These are phyloP conservation scores for Solenopsis fugax DNA, from an alignment of 1,140 invertebrate species.

Conservation along the genomic window DNA sequence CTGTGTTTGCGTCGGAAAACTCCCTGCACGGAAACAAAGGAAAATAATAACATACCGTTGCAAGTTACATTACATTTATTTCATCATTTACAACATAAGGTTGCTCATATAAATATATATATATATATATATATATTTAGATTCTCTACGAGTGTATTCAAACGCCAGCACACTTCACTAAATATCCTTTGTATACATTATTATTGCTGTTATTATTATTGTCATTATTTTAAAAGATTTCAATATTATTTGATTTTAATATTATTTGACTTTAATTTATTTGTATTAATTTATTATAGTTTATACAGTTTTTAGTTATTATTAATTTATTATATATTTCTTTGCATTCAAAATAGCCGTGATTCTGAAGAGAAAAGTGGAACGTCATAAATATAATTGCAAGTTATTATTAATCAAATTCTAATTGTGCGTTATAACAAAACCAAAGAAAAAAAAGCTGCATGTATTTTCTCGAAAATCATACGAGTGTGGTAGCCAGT, in stretches of 20 bases:
- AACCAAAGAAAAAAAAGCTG: neutral
- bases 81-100: neutral
- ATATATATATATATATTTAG: neutral
- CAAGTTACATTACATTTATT: neutral
- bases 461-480: neutral
- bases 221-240: neutral
- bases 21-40: neutral
- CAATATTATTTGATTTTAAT: neutral
- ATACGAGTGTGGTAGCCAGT: neutral
- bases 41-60: neutral
- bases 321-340: neutral
- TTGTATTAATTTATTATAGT: neutral
- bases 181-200: neutral
- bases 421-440: neutral
- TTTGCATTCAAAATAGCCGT: too few relatives aligned
- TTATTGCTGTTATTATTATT: conserved; percentile 1
- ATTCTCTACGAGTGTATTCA: neutral
- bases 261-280: too few relatives aligned
- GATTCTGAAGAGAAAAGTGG: too few relatives aligned
- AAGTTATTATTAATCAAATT: neutral
- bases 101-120: neutral
- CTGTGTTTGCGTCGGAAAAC: neutral
- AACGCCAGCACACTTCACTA: neutral
- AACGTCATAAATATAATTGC: too few relatives aligned
- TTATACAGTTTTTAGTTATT: neutral